phyloP scores from a whole-genome alignment of 2,888 invertebrate species.

The Byasa hedistus region DNA sequence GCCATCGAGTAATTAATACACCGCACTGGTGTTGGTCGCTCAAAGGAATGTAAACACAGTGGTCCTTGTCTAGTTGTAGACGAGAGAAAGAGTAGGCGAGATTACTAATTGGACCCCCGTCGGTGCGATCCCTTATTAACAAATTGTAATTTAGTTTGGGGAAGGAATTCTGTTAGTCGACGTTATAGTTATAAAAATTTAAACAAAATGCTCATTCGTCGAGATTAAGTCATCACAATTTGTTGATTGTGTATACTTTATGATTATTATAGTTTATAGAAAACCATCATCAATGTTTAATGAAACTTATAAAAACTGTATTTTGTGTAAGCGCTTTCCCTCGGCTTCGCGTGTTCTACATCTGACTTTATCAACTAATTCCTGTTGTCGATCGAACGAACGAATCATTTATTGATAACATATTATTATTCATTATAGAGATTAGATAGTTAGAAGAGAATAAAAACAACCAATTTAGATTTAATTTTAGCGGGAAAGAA shows the following conservation, averaged over 20 bases:
- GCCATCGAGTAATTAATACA: slow-evolving; percentile 47
- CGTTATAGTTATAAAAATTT: slow-evolving; percentile 12
- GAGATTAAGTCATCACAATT: slow-evolving; percentile 1
- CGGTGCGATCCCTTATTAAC: slow-evolving; percentile 44
- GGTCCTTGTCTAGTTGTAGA: slow-evolving; percentile 34
- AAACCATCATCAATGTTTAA: no score
- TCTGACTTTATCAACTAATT: no score
- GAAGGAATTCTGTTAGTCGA: slow-evolving; percentile 24
- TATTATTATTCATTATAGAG: no score
- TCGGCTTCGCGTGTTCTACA: no score
- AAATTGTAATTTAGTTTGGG: slow-evolving; percentile 31
- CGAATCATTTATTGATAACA: no score
- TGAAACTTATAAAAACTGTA: no score
- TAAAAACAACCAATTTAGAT: no score
- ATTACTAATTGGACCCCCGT: slow-evolving; percentile 59
- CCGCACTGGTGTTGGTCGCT: slow-evolving; percentile 37
- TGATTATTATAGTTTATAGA: not conserved
- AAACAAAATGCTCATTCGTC: slow-evolving; percentile 4
- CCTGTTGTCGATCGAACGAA: no score
- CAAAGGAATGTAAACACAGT: slow-evolving; percentile 30
- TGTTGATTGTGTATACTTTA: not conserved
- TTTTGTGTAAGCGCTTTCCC: no score
- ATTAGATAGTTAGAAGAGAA: no score
- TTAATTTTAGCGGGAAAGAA: no score
- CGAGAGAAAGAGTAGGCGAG: slow-evolving; percentile 34